These are phyloP conservation scores for Pongo abelii DNA, from an alignment of 2,113 vertebrate species.

Conservation along the genomic window DNA sequence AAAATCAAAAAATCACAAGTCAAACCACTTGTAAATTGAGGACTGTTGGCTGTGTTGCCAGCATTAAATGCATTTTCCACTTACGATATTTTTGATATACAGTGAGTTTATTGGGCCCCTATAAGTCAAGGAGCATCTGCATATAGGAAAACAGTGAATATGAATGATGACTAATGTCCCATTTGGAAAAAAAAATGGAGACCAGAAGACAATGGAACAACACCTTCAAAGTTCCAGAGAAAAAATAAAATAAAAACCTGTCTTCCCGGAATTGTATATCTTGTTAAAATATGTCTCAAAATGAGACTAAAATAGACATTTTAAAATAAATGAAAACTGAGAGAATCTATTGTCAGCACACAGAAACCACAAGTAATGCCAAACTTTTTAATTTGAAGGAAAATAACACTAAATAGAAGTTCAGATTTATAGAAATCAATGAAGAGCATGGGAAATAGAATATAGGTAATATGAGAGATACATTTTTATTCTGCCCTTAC, in stretches of 20 bases:
- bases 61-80: neutral
- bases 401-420: neutral
- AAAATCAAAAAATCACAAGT: neutral
- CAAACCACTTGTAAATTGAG: neutral
- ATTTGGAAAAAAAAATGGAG: neutral
- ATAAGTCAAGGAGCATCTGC: neutral
- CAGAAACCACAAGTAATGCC: too few relatives aligned
- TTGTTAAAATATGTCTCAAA: neutral
- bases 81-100: neutral
- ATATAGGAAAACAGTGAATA: neutral
- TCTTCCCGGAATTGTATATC: neutral
- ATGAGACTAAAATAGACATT: neutral
- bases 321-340: neutral
- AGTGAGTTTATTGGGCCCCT: neutral
- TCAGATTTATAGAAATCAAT: neutral
- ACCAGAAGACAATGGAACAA: neutral
- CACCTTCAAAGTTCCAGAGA: neutral
- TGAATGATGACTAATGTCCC: neutral
- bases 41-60: neutral
- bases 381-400: neutral
- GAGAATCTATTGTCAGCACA: neutral
- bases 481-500: neutral
- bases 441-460: neutral
- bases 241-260: neutral
- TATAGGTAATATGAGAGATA: neutral